Base-by-base conservation (phyloP, 2,888 invertebrate genomes). In the Arctia plantaginis region DNA sequence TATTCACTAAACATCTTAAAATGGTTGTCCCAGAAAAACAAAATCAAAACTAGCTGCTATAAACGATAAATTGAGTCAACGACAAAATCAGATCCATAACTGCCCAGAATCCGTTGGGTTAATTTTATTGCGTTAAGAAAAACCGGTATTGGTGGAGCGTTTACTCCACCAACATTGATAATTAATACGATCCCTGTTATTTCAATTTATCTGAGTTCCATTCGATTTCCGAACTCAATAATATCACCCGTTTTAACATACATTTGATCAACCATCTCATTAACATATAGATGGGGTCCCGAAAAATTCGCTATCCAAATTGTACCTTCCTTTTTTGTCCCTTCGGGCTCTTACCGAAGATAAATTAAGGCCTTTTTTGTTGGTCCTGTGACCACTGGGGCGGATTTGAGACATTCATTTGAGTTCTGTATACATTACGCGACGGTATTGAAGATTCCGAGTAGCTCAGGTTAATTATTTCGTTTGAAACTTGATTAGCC, bases 191-290 rank as follows among this genome's bases (percentile, higher is more conserved):
- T 86, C 87, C 86, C 84, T 87, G 88, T 87, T 89, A 88, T 91
- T 90, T 89, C 89, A 90, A 90, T 89, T 89, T 87, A 83, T 81
- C 83, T 81, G 82, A 81, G 78, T 78, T 77, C 80, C 62, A 84
- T 86, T 89, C 73, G 75, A 81, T 77, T 77, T 77, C 79, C 83
- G 85, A 88, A 85, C 85, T 84, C 87, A 87, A 89, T 89, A 88
- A 88, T 87, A 88, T 86, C 85, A 83, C 83, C 86, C 87, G 88
- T 88, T 91, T 91, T 91, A 90, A 90, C 91, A 92, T 91, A 90
- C 85, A 90, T 91, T 91, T 92, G 91, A 91, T 91, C 89, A 88
- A 85, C 88, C 86, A 72, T 73, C 88, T 90, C 91, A 92, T 92
- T 92, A 92, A 88, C 91, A 91, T 92, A 92, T 91, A 92, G 90